Conservation (phyloP, 2,888 invertebrate genomes). For the Scrobipalpa atriplicella region DNA sequence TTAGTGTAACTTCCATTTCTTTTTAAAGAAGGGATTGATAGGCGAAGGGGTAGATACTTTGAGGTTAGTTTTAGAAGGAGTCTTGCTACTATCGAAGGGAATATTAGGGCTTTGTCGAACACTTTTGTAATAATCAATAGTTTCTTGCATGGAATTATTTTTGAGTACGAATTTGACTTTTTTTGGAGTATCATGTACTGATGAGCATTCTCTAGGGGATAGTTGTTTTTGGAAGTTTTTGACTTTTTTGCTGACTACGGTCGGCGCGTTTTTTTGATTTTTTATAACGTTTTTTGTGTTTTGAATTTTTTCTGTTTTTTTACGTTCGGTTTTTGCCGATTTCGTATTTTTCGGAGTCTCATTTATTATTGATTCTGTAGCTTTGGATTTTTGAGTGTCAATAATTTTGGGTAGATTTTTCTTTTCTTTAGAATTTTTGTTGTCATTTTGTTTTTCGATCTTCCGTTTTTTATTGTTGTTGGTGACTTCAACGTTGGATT, state of each 20-base stretch:
- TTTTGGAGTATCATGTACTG: conserved; percentile 71
- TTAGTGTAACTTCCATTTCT: conserved; percentile 54
- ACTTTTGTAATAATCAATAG: conserved; percentile 88
- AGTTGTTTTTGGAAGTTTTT: conserved; percentile 58
- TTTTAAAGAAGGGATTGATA: conserved; percentile 90
- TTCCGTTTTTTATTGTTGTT: conserved; percentile 39
- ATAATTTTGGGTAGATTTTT: conserved; percentile 30
- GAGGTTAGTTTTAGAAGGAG: conserved; percentile 87
- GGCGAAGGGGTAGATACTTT: conserved; percentile 88
- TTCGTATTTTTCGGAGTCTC: neutral
- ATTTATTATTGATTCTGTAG: neutral
- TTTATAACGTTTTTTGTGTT: conserved; percentile 21
- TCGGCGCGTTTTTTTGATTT: conserved; percentile 18
- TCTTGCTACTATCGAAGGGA: conserved; percentile 87
- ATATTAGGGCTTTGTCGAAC: conserved; percentile 88
- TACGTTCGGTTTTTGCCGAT: conserved; percentile 39
- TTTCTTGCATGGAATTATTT: conserved; percentile 87
- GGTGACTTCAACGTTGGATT: conserved; percentile 41
- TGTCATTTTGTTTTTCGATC: conserved; percentile 35
- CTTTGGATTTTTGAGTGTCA: conserved; percentile 30
- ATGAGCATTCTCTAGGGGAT: conserved; percentile 36
- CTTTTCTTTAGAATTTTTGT: conserved; percentile 36
- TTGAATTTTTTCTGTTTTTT: conserved; percentile 32
- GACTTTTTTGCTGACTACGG: conserved; percentile 51
- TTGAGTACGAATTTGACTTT: conserved; percentile 89